These are phyloP conservation scores for Coremacera marginata DNA, from an alignment of 2,888 invertebrate genomes.

Conservation along the genomic window DNA sequence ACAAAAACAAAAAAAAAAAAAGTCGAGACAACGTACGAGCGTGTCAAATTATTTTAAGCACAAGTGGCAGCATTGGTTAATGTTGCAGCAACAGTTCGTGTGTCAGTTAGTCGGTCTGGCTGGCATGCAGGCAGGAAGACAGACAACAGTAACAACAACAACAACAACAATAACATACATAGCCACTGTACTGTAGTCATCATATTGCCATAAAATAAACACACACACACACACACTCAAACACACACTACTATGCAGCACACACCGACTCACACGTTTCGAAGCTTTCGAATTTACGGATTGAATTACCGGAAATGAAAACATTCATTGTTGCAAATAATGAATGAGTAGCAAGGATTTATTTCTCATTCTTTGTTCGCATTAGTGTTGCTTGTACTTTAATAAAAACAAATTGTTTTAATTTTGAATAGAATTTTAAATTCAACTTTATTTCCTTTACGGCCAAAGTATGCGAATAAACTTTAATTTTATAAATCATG, in stretches of 20 bases:
- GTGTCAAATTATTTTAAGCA: slow-evolving; percentile 1
- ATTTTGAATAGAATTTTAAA: not conserved
- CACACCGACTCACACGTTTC: not conserved
- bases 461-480: no score
- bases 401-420: not conserved
- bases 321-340: slow-evolving; percentile 44
- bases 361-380: slow-evolving; percentile 10
- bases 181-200: not conserved
- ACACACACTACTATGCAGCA: not conserved
- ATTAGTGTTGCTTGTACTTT: not conserved
- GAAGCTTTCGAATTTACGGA: slow-evolving; percentile 35
- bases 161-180: not conserved
- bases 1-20: not conserved
- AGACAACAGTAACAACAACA: no score
- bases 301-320: slow-evolving; percentile 65
- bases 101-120: not conserved
- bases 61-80: not conserved
- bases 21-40: not conserved
- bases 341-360: not conserved
- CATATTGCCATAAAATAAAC: slow-evolving; percentile 11
- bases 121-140: no score
- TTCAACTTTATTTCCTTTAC: not conserved
- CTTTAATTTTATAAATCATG: no score
- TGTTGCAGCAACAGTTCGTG: not conserved
- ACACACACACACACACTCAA: not conserved